These are phyloP conservation scores for Caenorhabditis inopinata DNA, from an alignment of 1,140 invertebrate species.

Conservation along the genomic window DNA sequence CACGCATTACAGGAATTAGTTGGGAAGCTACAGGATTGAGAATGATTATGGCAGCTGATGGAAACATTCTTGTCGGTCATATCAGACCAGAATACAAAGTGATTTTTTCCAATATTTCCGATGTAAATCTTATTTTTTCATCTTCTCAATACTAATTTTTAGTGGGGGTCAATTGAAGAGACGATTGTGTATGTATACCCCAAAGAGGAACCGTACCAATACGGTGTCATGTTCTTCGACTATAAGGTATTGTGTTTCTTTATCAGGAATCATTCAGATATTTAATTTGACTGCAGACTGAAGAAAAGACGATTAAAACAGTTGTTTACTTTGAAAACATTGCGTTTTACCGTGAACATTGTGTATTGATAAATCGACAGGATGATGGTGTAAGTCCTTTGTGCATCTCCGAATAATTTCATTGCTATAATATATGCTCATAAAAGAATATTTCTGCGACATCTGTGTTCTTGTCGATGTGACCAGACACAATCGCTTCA, in stretches of 20 bases:
- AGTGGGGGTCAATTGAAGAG: neutral
- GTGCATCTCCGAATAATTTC: too few species aligned
- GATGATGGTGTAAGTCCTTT: neutral
- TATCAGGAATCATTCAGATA: neutral
- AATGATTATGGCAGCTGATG: neutral
- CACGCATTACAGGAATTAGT: neutral
- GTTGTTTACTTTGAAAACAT: neutral
- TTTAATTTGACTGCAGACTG: neutral
- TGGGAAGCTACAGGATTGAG: neutral
- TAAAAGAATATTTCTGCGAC: too few species aligned
- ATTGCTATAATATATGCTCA: too few species aligned
- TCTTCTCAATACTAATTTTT: too few species aligned
- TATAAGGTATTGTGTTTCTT: neutral
- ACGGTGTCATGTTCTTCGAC: neutral
- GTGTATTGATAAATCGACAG: neutral
- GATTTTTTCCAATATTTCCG: neutral
- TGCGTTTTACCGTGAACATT: neutral
- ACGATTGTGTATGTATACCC: neutral
- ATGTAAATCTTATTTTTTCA: neutral
- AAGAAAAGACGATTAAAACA: neutral
- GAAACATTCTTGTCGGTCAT: neutral
- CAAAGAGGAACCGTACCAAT: neutral
- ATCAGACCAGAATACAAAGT: neutral
- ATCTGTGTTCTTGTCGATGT: too few species aligned
- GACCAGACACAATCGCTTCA: too few species aligned